phyloP scores from a whole-genome alignment of 2,113 vertebrate genomes.

The Rhadina sibilatrix region DNA sequence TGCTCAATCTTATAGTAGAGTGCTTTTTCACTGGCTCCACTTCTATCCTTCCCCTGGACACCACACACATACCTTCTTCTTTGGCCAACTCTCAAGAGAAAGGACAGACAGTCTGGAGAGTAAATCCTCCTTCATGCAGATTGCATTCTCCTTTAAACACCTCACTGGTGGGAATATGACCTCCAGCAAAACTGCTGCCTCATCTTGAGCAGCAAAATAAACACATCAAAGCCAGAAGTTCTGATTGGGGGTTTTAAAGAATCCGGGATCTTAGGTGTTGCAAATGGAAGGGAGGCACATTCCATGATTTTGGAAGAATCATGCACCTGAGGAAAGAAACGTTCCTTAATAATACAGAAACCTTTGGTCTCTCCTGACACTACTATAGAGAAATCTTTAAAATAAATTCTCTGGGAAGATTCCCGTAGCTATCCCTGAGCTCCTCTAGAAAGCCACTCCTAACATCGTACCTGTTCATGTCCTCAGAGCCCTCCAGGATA shows the following conservation, averaged over 20 bases:
- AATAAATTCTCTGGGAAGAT: neutral
- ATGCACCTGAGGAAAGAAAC: neutral
- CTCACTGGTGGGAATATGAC: neutral
- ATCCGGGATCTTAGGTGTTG: neutral
- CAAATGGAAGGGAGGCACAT: neutral
- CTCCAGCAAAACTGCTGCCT: constrained; percentile 16
- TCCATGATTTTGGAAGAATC: neutral
- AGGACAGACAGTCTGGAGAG: neutral
- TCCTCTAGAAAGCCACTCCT: neutral
- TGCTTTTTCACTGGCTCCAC: neutral
- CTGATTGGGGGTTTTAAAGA: neutral
- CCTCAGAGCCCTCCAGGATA: neutral
- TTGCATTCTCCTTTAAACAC: constrained; percentile 19
- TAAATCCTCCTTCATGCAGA: neutral
- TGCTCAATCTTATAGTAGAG: neutral
- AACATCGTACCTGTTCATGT: rapidly evolving
- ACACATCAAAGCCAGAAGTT: neutral
- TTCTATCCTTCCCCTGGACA: neutral
- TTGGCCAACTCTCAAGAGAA: constrained; percentile 28
- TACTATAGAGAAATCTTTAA: neutral
- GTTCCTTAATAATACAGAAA: neutral
- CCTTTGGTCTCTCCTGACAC: neutral
- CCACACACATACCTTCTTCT: neutral
- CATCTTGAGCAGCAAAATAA: neutral
- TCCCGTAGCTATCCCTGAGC: neutral